Percentiles rank a stretch among this genome's conserved stretches.
phyloP scores from a whole-genome alignment of 2,888 invertebrate species.

The Agrenia bidenticulata region DNA sequence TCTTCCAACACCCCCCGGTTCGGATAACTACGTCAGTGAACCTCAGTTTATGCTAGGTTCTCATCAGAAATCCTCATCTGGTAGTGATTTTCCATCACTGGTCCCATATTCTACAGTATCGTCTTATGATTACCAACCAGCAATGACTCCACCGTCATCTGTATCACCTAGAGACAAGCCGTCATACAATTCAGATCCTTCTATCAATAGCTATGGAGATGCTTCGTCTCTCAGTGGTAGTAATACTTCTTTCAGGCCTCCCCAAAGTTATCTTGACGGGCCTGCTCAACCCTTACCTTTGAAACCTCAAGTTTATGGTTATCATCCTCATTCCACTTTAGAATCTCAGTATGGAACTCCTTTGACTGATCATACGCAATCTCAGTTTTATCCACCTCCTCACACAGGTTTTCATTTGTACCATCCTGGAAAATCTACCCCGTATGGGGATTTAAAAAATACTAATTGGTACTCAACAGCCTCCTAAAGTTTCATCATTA shows the following conservation, averaged over 20 bases:
- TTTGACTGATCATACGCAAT: slow-evolving; percentile 65
- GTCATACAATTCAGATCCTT: slow-evolving; percentile 64
- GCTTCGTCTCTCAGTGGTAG: slow-evolving; percentile 29
- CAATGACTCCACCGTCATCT: slow-evolving; percentile 96
- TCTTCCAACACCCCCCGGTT: slow-evolving; percentile 86
- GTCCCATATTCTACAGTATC: slow-evolving; percentile 50
- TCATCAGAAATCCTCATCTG: slow-evolving; percentile 53
- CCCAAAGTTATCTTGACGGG: slow-evolving; percentile 61
- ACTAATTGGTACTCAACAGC: slow-evolving; percentile 78
- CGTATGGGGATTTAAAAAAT: slow-evolving; percentile 56
- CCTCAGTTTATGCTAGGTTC: slow-evolving; percentile 60
- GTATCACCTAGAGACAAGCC: slow-evolving; percentile 88
- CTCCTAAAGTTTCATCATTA: slow-evolving; percentile 62
- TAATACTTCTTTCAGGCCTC: slow-evolving; percentile 62
- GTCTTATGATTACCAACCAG: slow-evolving; percentile 66
- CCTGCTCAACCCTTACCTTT: slow-evolving; percentile 72
- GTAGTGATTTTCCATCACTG: slow-evolving; percentile 54
- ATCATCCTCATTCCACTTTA: slow-evolving; percentile 58
- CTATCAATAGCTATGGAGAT: slow-evolving; percentile 41
- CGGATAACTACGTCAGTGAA: slow-evolving; percentile 64
- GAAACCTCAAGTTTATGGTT: slow-evolving; percentile 84
- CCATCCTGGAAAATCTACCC: slow-evolving; percentile 67
- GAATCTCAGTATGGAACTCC: slow-evolving; percentile 66
- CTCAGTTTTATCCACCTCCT: slow-evolving; percentile 76
- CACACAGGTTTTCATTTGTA: slow-evolving; percentile 85